Evolutionary conservation across 1,140 invertebrate genomes (phyloP), one percentile per base, ranked within the genome.

Genomic region (Cydia amplana): DNA sequence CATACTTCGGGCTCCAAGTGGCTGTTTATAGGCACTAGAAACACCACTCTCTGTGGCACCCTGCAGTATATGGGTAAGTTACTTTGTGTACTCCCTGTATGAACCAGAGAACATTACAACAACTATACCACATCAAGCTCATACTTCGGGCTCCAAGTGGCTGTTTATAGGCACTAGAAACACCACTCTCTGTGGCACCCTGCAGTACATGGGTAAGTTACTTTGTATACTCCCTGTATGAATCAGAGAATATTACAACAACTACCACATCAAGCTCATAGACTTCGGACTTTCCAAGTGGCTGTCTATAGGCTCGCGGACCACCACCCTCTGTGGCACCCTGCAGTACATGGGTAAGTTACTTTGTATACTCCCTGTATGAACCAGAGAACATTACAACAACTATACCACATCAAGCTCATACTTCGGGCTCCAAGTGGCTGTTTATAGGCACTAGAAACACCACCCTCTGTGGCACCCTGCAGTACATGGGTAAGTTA

Each of bases 131-230:
- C 91, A 94, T 97, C 25, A 95, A 97, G 83, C 85, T 99, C 16
- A 97, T 96, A 99, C 91, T 99, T 99, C 93, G 98, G 98, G n/a
- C 46, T 96, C 97, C 75, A 99, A 98, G 94, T 98, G 97, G 97
- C 92, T 98, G 55, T 94, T 95, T 49, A 93, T 95, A 73, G 96
- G 96, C 20, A 92, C 95, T 63, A 94, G 95, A 77, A 98, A 97
- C 0, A 94, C 94, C 60, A 99, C 98, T 4, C 95, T 98, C 80
- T 99, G 98, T 93, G 98, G 98, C 78, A 98, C 98, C 43, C 94
- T 96, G 51, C 96, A 97, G 88, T 99, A 98, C 91, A 98, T 98
- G 96, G 97, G 97, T 97, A 94, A 94, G 88, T 89, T 72, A 10
- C 43, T 32, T 67, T 46, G 10, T 49, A 32, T 32, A 4, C 28